A percentile compares a stretch with the other conserved stretches of the same genome.
phyloP scores from a whole-genome alignment of 2,113 vertebrate genomes.

The Dasyprocta punctata region DNA sequence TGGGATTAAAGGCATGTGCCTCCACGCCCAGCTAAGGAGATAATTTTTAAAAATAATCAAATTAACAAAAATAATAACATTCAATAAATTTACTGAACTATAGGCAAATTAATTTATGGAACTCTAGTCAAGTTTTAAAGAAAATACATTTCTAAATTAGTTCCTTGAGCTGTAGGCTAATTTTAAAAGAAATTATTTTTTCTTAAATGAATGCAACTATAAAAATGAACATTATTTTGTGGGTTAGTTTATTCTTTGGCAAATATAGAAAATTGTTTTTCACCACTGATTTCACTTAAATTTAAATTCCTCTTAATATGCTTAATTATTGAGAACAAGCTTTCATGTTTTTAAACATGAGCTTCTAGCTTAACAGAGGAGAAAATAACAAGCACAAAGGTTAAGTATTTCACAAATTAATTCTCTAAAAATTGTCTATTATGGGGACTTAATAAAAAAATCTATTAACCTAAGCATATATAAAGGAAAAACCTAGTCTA shows the following conservation, averaged over 20 bases:
- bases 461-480: neutral
- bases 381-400: neutral
- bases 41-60: too few relatives aligned
- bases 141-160: neutral
- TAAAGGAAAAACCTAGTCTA: neutral
- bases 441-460: neutral
- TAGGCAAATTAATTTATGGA: neutral
- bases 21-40: too few relatives aligned
- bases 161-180: neutral
- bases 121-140: neutral
- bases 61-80: neutral
- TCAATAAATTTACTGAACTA: neutral
- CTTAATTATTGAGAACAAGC: neutral
- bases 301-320: neutral
- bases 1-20: too few relatives aligned
- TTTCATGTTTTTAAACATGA: neutral
- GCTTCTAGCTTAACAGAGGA: neutral
- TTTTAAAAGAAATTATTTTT: neutral
- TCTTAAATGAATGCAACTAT: neutral
- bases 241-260: neutral
- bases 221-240: neutral
- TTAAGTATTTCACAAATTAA: neutral
- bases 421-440: neutral
- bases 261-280: neutral
- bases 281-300: neutral